Base-by-base conservation (phyloP, 2,797 vertebrate species). In the Eulemur mongoz region DNA sequence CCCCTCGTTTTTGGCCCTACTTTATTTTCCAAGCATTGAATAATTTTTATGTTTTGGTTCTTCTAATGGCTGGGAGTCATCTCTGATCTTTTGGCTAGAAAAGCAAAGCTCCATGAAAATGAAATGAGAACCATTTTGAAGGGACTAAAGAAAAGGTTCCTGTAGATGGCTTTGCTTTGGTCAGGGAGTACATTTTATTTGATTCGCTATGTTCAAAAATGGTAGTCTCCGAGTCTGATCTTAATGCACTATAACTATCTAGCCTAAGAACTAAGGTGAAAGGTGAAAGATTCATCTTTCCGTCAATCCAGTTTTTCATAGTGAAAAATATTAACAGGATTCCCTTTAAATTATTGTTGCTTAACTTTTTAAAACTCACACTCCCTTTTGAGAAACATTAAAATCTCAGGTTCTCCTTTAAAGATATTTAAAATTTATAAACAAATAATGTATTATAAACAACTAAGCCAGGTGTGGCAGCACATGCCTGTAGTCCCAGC, bases 351-450 rank as follows among this genome's bases (percentile, higher is more conserved):
- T 59, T 48, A 70, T 6, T 23, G 35, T 70, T 38, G 20, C 35
- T 40, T 70, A 70, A 70, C 35, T 93, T 72, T 81, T 83, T 30
- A 75, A 93, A 69, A 86, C 43, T 54, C 72, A 94, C 0, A 17
- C 2, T 75, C 20, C 10, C 14, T 95, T 85, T 86, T 23, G 69
- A 91, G 65, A 94, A 94, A 91, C 25, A 83, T 23, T 93, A 75
- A 93, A 89, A 72, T 70, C 40, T 89, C 20, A 78, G 27, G 40
- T 65, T 86, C 48, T 95, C 61, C 75, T 93, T 78, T 61, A 48
- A 57, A 81, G 78, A 25, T 48, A 63, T n/a, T 87, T 61, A 70
- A 92, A 79, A 83, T 54, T 1, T 78, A 23, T 48, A 78, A 80
- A 48, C 52, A 91, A 75, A 27, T 78, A 43, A 54, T 30, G 81